Evolutionary conservation across 2,888 invertebrate species (phyloP), one percentile per base, ranked within the genome.

Genomic region (Crepidodera aurea): DNA sequence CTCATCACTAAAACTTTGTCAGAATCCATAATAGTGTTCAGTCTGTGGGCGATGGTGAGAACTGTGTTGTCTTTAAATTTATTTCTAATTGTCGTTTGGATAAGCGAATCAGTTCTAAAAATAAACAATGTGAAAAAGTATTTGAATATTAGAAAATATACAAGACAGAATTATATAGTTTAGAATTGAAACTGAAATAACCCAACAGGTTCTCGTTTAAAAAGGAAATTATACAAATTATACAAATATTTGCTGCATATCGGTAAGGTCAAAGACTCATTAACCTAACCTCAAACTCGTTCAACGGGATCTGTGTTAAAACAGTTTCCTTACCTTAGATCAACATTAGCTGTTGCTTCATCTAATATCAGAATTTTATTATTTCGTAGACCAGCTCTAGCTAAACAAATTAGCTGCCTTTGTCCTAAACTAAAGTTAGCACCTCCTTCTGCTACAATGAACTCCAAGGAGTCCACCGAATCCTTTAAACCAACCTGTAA

Each of bases 281-380:
- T n/a, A n/a, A n/a, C n/a, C n/a, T n/a, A n/a, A n/a, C n/a, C n/a
- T n/a, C n/a, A n/a, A n/a, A n/a, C n/a, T n/a, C n/a, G n/a, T n/a
- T n/a, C n/a, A n/a, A n/a, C n/a, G n/a, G n/a, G n/a, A n/a, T n/a
- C n/a, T n/a, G n/a, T n/a, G n/a, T 22, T 22, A 22, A 22, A 4
- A 22, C n/a, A n/a, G n/a, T 22, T 22, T 22, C 6, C 10, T 59
- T 82, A 91, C 91, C 87, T 87, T 57, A 89, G 91, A 81, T 95
- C 94, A 0, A 95, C 93, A 78, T 94, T 95, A 3, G 95, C 94
- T 0, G 95, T 95, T 15, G 95, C 95, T 82, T 96, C 95, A 73
- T 96, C 95, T 39, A 96, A 82, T 25, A 96, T 88, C 1, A 96
- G 84, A 69, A 96, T 87, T 71, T 87, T 89, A 73, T 90, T 91